Evolutionary conservation across 2,797 vertebrate genomes (phyloP).

Genomic region (Anguilla obscura): DNA sequence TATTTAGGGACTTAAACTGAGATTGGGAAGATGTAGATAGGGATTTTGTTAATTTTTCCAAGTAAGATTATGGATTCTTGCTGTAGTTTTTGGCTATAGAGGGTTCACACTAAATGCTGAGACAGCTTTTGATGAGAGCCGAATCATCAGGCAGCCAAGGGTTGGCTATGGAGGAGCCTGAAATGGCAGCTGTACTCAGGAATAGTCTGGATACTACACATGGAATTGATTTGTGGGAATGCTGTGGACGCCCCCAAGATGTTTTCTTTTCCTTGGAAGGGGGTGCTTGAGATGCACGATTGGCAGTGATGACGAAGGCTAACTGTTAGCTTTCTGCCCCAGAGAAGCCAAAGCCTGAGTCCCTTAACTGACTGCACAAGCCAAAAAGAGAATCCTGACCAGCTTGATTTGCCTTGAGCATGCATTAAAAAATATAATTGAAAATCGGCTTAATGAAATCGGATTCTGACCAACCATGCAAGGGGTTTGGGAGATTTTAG

Average conservation of each 20-base stretch:
- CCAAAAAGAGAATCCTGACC: neutral
- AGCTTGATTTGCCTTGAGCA: conserved; percentile 37
- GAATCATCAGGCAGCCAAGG: conserved; percentile 20
- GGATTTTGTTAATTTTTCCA: conserved; percentile 56
- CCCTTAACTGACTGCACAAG: neutral
- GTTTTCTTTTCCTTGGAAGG: conserved; percentile 60
- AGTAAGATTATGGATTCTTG: conserved; percentile 54
- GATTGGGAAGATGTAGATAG: conserved; percentile 48
- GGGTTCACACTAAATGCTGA: conserved; percentile 3
- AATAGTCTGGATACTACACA: conserved; percentile 59
- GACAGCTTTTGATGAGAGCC: conserved; percentile 3
- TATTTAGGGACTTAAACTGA: conserved; percentile 55
- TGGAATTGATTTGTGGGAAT: conserved; percentile 70
- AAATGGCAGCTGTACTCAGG: conserved; percentile 53
- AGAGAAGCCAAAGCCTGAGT: neutral
- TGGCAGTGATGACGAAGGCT: conserved; percentile 3
- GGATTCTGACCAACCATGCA: conserved; percentile 32
- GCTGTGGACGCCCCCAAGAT: conserved; percentile 57
- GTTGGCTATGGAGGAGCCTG: conserved; percentile 40
- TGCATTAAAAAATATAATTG: conserved; percentile 44
- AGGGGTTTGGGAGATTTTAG: conserved; percentile 5
- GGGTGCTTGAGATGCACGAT: conserved; percentile 21
- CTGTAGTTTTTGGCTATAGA: conserved; percentile 42
- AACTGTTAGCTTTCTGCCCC: conserved; percentile 18
- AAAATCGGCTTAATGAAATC: conserved; percentile 42